Evolutionary conservation across 23 tunicate species (phyloP), one percentile per base, ranked within the genome.

Genomic region (Halocynthia aurantium): DNA sequence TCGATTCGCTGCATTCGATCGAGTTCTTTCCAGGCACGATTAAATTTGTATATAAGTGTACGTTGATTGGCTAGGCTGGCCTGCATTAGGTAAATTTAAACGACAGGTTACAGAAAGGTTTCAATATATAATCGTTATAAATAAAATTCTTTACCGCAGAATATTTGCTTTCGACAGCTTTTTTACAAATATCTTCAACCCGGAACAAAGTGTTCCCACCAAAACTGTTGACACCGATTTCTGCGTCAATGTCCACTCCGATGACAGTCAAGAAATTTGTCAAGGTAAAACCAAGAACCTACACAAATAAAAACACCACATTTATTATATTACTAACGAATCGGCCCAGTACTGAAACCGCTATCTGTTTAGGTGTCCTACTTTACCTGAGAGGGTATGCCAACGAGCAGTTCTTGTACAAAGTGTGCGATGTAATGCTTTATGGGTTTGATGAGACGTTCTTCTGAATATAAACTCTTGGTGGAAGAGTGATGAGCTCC

Each of bases 361-460:
- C 64, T 2, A n/a, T 60, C 18, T 15, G 64, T n/a, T 15, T 60
- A 60, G 2, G 17, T 15, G 73, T 68, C 5, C 40, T 22, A 2
- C n/a, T 68, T 63, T 72, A 88, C 99, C 83, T 94, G 90, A 8
- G 86, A 68, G 7, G 99, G 99, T 10, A 94, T 79, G 8, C 99
- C 99, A 31, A 94, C 85, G 67, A 94, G 74, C 2, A 94, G 62
- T 73, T 94, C 99, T 77, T 94, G 99, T 5, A 94, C 94, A 61
- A 94, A 78, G 69, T 85, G 78, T 9, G 99, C 86, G 11, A 94
- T 84, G 78, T 84, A 94, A 51, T 81, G 90, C 58, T 94, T 94
- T 72, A 89, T 80, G 21, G 99, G 99, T 57, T 82, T 94, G 44
- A 86, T 83, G 62, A 94, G 81, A 50, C 94, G 56, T 31, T 88